Evolutionary conservation across 2,888 invertebrate species (phyloP), one percentile per base, ranked within the genome.

Genomic region (Cheilosia pagana): DNA sequence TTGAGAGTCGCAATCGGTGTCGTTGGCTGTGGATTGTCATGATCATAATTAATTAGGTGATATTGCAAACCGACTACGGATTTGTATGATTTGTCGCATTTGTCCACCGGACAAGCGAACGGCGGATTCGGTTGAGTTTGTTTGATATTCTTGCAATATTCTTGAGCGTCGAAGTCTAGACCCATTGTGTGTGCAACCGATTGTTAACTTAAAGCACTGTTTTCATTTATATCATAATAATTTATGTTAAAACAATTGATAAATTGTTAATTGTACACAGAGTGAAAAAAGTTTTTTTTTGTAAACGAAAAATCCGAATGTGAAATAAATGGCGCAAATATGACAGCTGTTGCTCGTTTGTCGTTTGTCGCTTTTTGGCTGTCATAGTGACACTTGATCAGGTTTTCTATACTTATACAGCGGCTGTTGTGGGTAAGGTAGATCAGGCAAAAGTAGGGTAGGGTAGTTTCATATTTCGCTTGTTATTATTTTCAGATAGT

Each of bases 81-180:
- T 92, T 97, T 97, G 92, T 97, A 98, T 23, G 95, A 95, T 90
- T 96, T 95, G 87, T 95, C 96, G 92, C 98, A 98, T 89, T 96
- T 95, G 88, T 95, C 95, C 39, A 97, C 93, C 8, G 98, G 98
- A 89, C 98, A 98, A 88, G 95, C 95, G 92, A 96, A 97, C 63
- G 97, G 97, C 67, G 97, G 97, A 74, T 89, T 89, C 41, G 90
- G 87, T 87, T 96, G 90, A 95, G 96, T 94, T 81, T 89, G 87
- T 89, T 92, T 92, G 87, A 97, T 93, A 92, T 96, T 96, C 91
- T 95, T 95, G 90, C 96, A 96, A 92, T 96, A 97, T 91, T 96
- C 96, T 89, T 95, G 93, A 88, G 97, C 95, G 93, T 97, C 97
- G 92, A 97, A 96, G 92, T 96, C 96, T 88, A 96, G 93, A 89